Evolutionary conservation across 2,797 vertebrate genomes (phyloP).

Genomic region (Mormyrops boulengeri): DNA sequence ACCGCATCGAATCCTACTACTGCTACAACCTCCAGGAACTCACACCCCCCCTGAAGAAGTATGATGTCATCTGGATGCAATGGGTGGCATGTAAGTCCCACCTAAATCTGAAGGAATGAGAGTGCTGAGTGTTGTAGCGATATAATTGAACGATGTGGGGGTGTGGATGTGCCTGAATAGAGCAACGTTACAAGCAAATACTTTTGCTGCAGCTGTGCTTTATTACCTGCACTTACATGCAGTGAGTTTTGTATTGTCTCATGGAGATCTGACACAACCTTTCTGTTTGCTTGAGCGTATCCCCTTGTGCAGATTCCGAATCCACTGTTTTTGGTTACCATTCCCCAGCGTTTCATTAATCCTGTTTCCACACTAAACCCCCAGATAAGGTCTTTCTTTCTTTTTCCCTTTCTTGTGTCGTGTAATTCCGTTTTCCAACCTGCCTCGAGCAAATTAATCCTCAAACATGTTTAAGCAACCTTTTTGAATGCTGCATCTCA

Average conservation of each 20-base stretch:
- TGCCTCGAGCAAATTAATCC: neutral
- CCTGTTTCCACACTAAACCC: neutral
- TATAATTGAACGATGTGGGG: neutral
- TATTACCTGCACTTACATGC: neutral
- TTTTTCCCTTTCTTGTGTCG: neutral
- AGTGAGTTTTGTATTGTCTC: neutral
- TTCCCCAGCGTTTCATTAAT: neutral
- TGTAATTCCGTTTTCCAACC: neutral
- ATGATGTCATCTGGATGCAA: constrained; percentile 94
- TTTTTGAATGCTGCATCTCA: neutral
- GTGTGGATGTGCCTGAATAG: neutral
- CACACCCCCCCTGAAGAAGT: constrained; percentile 67
- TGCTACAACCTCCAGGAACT: constrained; percentile 86
- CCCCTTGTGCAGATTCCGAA: neutral
- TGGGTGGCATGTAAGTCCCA: constrained; percentile 86
- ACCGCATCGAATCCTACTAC: constrained; percentile 80
- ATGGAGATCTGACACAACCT: neutral
- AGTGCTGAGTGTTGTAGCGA: neutral
- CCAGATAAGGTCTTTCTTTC: neutral
- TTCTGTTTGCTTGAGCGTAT: neutral
- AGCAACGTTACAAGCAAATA: neutral
- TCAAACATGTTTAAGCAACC: neutral
- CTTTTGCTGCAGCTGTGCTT: neutral
- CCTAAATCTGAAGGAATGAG: neutral
- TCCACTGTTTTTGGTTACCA: neutral